Conservation (phyloP, 2,113 vertebrate genomes). For the Apaloderma vittatum region DNA sequence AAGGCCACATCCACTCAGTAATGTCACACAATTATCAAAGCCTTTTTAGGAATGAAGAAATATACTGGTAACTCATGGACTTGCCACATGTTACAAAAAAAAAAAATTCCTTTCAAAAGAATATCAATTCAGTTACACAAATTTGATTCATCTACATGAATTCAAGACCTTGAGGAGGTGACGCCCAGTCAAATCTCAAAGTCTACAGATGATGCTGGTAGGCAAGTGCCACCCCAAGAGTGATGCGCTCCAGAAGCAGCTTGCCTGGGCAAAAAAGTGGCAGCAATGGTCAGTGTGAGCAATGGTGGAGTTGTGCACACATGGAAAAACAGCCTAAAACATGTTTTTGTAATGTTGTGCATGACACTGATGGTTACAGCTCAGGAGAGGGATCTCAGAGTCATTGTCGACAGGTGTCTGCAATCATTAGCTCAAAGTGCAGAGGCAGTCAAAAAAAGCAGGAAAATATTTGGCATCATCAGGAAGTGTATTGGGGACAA, state of each 20-base stretch:
- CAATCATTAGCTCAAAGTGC: not conserved
- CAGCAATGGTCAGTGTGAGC: not conserved
- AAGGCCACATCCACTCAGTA: not conserved
- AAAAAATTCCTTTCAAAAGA: not conserved
- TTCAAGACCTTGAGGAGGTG: not conserved
- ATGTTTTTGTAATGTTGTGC: fast-evolving
- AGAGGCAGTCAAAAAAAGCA: not conserved
- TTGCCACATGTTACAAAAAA: not conserved
- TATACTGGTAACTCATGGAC: not conserved
- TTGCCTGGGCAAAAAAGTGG: not conserved
- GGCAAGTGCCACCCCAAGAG: not conserved
- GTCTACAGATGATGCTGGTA: not conserved
- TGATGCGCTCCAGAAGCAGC: not conserved
- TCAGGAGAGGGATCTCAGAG: not conserved
- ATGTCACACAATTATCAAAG: not conserved
- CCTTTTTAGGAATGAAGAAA: not conserved
- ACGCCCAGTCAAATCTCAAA: not conserved
- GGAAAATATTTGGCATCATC: not conserved
- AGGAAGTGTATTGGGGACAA: not conserved
- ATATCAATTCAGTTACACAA: not conserved
- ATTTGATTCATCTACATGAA: not conserved
- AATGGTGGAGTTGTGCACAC: fast-evolving
- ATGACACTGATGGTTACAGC: not conserved
- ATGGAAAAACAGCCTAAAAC: not conserved
- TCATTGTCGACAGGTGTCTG: not conserved